phyloP scores from a whole-genome alignment of 2,888 invertebrate genomes.

The Sphecodes monilicornis region DNA sequence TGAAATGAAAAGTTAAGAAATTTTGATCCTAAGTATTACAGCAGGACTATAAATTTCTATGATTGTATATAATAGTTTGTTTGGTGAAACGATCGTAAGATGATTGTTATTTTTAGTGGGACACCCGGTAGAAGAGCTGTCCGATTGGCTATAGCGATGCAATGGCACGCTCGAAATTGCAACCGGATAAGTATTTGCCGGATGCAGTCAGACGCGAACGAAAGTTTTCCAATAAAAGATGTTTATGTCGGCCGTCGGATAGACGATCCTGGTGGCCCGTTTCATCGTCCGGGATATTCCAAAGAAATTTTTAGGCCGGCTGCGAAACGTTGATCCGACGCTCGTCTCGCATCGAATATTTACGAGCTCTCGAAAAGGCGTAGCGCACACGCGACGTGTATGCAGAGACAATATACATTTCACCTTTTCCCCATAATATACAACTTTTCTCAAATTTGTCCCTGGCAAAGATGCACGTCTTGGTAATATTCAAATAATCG shows the following conservation, averaged over 20 bases:
- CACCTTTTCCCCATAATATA: background rate
- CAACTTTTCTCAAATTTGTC: background rate
- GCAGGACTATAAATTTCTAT: background rate
- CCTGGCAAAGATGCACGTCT: background rate
- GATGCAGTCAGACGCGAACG: constrained; percentile 37
- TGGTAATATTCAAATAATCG: background rate
- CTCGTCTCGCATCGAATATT: constrained; percentile 25
- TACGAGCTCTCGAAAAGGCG: constrained; percentile 40
- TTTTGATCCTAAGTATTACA: background rate
- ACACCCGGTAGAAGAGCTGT: background rate
- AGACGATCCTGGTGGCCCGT: constrained; percentile 11
- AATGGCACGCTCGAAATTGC: constrained; percentile 52
- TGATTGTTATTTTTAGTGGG: background rate
- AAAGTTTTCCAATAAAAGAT: constrained; percentile 69
- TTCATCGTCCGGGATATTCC: constrained; percentile 1
- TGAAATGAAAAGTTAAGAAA: background rate
- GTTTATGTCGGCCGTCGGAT: constrained; percentile 46
- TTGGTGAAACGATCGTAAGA: background rate
- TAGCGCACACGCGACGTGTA: constrained; percentile 15
- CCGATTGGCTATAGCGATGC: constrained; percentile 27
- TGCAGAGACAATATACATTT: background rate
- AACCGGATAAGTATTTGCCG: constrained; percentile 34
- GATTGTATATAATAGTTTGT: background rate
- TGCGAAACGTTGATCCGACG: constrained; percentile 24
- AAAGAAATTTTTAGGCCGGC: constrained; percentile 31